Conservation (phyloP, 2,797 vertebrate species). For the Cirrhinus molitorella region DNA sequence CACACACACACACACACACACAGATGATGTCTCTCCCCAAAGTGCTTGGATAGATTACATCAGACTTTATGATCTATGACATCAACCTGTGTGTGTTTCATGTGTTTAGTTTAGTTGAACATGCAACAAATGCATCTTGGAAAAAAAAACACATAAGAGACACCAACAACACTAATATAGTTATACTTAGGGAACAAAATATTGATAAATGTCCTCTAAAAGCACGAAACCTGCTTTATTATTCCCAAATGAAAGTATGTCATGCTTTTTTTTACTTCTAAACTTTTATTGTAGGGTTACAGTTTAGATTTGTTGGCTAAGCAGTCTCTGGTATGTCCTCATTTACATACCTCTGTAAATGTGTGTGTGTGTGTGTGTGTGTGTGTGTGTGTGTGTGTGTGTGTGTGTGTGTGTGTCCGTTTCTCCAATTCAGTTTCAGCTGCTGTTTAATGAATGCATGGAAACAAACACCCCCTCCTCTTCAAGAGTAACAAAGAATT, state of each 20-base stretch:
- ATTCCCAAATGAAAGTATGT: not conserved
- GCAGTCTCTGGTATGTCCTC: conserved; percentile 7
- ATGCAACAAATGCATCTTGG: conserved; percentile 9
- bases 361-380: conserved; percentile 1
- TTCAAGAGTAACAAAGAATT: conserved; percentile 58
- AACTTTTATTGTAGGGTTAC: no score
- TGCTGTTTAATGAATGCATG: conserved; percentile 76
- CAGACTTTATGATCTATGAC: conserved; percentile 29
- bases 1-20: conserved; percentile 37
- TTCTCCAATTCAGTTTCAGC: conserved; percentile 12
- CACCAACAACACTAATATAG: not conserved
- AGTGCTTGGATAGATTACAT: conserved; percentile 31
- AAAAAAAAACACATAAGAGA: not conserved
- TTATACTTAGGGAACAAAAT: not conserved
- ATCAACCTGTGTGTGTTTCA: conserved; percentile 14
- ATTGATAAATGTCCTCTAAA: not conserved
- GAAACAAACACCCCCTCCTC: conserved; percentile 73
- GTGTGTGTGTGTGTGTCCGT: conserved; percentile 9
- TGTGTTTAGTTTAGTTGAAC: not conserved
- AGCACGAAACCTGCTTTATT: not conserved
- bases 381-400: conserved; percentile 16
- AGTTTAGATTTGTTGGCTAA: not conserved
- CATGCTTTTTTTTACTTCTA: not conserved
- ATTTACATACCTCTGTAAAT: conserved; percentile 15
- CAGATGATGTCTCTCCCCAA: conserved; percentile 7